Conservation (phyloP, 2,797 vertebrate species). For the Denticeps clupeoides region DNA sequence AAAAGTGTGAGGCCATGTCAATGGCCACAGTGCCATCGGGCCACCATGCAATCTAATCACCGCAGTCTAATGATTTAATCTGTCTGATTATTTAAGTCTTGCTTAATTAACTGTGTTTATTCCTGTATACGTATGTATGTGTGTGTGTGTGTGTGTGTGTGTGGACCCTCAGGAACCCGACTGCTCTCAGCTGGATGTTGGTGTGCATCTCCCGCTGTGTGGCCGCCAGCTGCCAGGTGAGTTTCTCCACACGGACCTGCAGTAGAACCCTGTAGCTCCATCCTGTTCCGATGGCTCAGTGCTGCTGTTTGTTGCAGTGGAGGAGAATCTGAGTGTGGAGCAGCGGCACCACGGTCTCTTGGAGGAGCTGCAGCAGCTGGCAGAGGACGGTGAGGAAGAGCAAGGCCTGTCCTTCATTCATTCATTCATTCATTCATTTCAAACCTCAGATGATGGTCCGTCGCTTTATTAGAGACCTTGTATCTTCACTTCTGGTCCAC, state of each 20-base stretch:
- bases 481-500: too few species aligned
- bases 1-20: too few species aligned
- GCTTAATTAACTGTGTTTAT: not conserved
- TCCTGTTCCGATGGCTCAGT: not conserved
- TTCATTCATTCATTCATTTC: not conserved
- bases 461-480: not conserved
- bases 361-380: slow-evolving; percentile 60
- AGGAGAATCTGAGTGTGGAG: slow-evolving; percentile 47
- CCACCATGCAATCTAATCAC: too few species aligned
- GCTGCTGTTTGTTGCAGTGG: slow-evolving; percentile 28
- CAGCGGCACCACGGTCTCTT: slow-evolving; percentile 59
- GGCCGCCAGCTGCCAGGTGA: not conserved
- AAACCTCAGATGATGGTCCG: not conserved
- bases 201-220: not conserved
- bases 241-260: too few species aligned
- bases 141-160: not conserved
- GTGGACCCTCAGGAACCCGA: not conserved
- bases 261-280: too few species aligned
- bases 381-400: slow-evolving; percentile 42
- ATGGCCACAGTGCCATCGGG: too few species aligned
- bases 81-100: too few species aligned
- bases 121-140: not conserved
- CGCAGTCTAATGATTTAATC: too few species aligned
- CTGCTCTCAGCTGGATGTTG: not conserved
- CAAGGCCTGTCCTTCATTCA: not conserved